Base-by-base conservation (phyloP, 2,888 invertebrate genomes). In the Cephus sareptanus region DNA sequence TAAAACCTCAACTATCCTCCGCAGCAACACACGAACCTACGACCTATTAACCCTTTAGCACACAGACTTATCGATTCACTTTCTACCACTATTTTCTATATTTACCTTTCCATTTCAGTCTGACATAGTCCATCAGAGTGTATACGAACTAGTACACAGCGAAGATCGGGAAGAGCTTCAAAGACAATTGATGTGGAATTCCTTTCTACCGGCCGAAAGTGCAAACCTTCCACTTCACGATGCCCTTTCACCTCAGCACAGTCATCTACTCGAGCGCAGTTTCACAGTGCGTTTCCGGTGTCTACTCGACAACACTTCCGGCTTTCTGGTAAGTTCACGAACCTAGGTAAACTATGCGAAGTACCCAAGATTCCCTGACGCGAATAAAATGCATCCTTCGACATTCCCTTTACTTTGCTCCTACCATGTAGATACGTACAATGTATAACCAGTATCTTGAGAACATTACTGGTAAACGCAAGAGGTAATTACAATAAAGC, bases 201-300 rank as follows among this genome's bases (percentile, higher is more conserved):
- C 97, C 74, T 97, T 97, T 92, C 94, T 98, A 83, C 97, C 98
- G 81, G 94, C 95, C 13, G 96, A 96, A 90, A 95, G 95, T 78
- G 94, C 94, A 86, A 95, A 95, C 87, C 93, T 96, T 91, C 95
- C 96, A 77, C 94, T 98, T 80, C 96, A 97, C 90, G 98, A 99
- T 87, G 96, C 97, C 33, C 93, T 99, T 83, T 94, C 96, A 88
- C 95, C 98, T 80, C 98, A 98, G 86, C 95, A 98, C 92, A 94
- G 95, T 85, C 96, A 97, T 90, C 95, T 97, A 86, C 93, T 99
- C 87, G 99, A 99, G 92, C 94, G 99, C 87, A 98, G 98, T 92
- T 99, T 99, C 91, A 99, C 99, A 82, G 99, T 99, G 88, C 95
- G 99, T 91, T 99, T 99, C 94, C 96, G 99, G 89, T 99, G 99